Evolutionary conservation across 1,140 invertebrate species (phyloP).

Genomic region (Charaxes varanes): DNA sequence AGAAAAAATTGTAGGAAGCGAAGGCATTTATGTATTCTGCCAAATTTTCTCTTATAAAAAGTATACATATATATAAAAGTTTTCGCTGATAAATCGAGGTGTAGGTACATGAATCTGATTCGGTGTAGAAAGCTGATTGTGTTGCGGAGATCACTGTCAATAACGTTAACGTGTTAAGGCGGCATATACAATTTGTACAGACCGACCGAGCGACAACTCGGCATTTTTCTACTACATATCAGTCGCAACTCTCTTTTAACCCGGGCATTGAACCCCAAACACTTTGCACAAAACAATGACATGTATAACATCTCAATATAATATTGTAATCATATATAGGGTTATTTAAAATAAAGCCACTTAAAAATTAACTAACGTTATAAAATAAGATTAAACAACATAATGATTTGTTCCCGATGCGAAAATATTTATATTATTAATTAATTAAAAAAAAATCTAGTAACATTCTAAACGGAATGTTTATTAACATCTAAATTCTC

Average conservation of each 20-base stretch:
- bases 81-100: slow-evolving; percentile 1
- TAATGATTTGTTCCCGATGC: slow-evolving; percentile 73
- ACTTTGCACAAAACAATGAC: slow-evolving; percentile 69
- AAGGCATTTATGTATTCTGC: slow-evolving; percentile 6
- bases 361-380: slow-evolving; percentile 73
- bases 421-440: slow-evolving; percentile 67
- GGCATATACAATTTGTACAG: slow-evolving; percentile 68
- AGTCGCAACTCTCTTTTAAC: slow-evolving; percentile 66
- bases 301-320: slow-evolving; percentile 71
- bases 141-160: slow-evolving; percentile 48
- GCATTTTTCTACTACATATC: slow-evolving; percentile 62
- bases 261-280: slow-evolving; percentile 56
- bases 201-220: slow-evolving; percentile 44
- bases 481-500: slow-evolving; percentile 70
- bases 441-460: slow-evolving; percentile 65
- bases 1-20: slow-evolving; percentile 9
- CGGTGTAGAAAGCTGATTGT: slow-evolving; percentile 12
- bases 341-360: slow-evolving; percentile 68
- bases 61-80: slow-evolving; percentile 21
- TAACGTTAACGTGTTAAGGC: slow-evolving; percentile 65
- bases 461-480: slow-evolving; percentile 74
- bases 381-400: slow-evolving; percentile 73
- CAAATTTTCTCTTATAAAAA: slow-evolving; percentile 11
- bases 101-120: slow-evolving; percentile 10
- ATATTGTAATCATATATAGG: slow-evolving; percentile 63